A percentile compares a stretch with the other conserved stretches of the same genome.
Evolutionary conservation across 2,797 vertebrate genomes (phyloP).

Genomic region (Spatula clypeata): DNA sequence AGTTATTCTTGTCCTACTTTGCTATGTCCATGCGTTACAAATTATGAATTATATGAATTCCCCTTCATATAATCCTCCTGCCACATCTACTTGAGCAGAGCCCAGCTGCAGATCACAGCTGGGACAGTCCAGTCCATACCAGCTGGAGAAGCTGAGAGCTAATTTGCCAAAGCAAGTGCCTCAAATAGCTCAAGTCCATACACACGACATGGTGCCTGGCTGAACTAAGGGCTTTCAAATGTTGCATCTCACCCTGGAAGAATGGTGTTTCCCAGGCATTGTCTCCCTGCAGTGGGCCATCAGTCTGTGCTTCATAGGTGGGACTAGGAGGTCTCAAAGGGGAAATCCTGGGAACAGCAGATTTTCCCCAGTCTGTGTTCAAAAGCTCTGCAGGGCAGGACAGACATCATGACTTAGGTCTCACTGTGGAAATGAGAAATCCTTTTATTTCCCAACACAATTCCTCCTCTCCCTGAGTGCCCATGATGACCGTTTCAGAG

Average conservation of each 20-base stretch:
- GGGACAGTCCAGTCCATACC: not conserved
- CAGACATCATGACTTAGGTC: not conserved
- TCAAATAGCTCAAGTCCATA: not conserved
- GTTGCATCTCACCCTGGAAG: not conserved
- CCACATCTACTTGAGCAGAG: not conserved
- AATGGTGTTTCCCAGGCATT: not conserved
- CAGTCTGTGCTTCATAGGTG: not conserved
- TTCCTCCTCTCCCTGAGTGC: not conserved
- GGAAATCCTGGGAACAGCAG: not conserved
- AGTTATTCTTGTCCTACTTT: not conserved
- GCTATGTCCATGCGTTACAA: accelerated
- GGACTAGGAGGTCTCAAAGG: not conserved
- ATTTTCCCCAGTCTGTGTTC: accelerated
- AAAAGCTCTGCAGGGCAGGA: not conserved
- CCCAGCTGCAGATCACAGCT: not conserved
- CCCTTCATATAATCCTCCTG: not conserved
- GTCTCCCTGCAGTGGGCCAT: not conserved
- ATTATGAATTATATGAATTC: not conserved
- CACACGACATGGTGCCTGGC: not conserved
- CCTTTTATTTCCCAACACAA: not conserved
- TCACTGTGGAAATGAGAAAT: not conserved
- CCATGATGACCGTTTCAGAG: not conserved
- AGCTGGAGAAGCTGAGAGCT: not conserved
- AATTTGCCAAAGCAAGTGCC: not conserved
- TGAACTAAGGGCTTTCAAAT: not conserved